Base-by-base conservation (phyloP, 2,113 vertebrate genomes). In the Campylomormyrus numenius region DNA sequence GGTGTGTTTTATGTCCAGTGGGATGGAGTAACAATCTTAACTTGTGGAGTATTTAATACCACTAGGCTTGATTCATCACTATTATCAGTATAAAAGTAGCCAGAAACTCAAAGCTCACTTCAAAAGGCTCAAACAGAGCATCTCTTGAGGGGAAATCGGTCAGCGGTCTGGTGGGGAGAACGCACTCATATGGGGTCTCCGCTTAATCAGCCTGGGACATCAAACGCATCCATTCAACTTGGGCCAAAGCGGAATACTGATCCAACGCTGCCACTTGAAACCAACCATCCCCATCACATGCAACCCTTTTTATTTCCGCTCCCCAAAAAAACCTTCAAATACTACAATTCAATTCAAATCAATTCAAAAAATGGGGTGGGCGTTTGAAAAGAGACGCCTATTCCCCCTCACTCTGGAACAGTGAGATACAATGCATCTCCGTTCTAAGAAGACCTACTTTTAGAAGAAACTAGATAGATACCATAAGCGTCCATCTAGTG, bases 401-500 rank as follows among this genome's bases (percentile, higher is more conserved):
- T 80, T 92, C 92, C 91, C 91, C 62, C 87, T 70, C 91, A 91
- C 62, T 93, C 88, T 92, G 89, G 91, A 56, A 89, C 74, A 19
- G 56, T 9, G 17, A 62, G 5, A 62, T 17, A 27, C 5, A 31
- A 66, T 93, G 89, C 89, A 42, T 90, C 49, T 91, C 91, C 90
- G 91, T 62, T 88, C 92, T 90, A 90, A 49, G 90, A 88, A 91
- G 90, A 90, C 90, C 90, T 90, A 92, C 85, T 66, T 93, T 91
- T 90, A 91, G 92, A 92, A 92, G 90, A 91, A 93, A 93, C 90
- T 91, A 89, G 56, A 92, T 89, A 90, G 89, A 93, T 90, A 88
- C n/a, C 27, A 66, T 62, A 42, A 50, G 11, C 7, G 0, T 3
- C 56, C 56, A 52, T n/a, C 48, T 27, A 5, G 88, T 13, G 3